These are phyloP conservation scores for Anoncus sp. DNA, from an alignment of 2,888 invertebrate species.

Conservation along the genomic window DNA sequence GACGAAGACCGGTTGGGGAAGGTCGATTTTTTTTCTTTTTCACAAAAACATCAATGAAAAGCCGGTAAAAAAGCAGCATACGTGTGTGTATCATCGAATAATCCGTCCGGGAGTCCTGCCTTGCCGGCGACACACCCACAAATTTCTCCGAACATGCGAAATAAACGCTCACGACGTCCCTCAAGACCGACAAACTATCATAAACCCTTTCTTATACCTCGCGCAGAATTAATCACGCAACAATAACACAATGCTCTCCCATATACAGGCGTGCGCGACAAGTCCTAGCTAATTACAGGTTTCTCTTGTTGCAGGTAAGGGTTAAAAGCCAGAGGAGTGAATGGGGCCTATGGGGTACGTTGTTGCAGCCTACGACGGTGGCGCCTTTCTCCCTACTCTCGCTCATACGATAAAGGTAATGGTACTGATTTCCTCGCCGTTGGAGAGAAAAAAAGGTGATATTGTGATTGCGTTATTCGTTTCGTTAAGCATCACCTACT, in stretches of 20 bases:
- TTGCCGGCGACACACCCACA: conserved; percentile 56
- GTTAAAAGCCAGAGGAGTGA: conserved; percentile 46
- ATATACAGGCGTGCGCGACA: conserved; percentile 32
- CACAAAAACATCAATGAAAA: conserved; percentile 53
- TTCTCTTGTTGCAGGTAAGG: conserved; percentile 78
- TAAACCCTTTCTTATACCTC: not conserved
- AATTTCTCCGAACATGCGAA: conserved; percentile 48
- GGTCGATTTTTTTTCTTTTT: conserved; percentile 5
- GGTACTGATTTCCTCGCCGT: conserved; percentile 37
- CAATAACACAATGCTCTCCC: conserved; percentile 38
- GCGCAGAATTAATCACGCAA: conserved; percentile 17
- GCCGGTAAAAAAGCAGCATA: conserved; percentile 46
- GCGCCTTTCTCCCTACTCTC: conserved; percentile 36
- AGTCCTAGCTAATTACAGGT: conserved; percentile 61
- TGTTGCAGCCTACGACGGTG: conserved; percentile 49
- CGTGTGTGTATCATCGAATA: conserved; percentile 9
- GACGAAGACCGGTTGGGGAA: conserved; percentile 55
- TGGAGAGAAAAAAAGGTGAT: not conserved
- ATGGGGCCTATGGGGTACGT: conserved; percentile 37
- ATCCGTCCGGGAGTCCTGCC: conserved; percentile 33
- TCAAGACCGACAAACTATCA: not conserved
- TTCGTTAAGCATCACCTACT: conserved; percentile 27
- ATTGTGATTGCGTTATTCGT: conserved; percentile 29
- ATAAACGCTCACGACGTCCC: not conserved
- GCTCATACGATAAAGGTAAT: conserved; percentile 52